Conservation (phyloP, 2,113 vertebrate species). For the Zapus hudsonius region DNA sequence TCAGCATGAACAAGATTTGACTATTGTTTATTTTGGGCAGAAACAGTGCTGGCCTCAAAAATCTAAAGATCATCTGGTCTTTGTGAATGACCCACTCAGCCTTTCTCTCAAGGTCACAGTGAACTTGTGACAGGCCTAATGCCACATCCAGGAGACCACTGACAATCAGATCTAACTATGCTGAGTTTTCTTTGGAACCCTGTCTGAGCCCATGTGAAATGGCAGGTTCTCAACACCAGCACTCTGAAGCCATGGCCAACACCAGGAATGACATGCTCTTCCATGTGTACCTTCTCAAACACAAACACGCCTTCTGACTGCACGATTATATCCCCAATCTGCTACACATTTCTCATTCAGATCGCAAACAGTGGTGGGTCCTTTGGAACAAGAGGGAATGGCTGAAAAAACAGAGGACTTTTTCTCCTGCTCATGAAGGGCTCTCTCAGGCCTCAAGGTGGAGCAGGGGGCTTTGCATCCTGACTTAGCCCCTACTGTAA, state of each 20-base stretch:
- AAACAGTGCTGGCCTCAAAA: background rate
- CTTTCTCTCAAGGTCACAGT: background rate
- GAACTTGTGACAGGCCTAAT: background rate
- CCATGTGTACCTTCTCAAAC: background rate
- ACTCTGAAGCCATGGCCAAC: background rate
- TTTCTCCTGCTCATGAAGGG: background rate
- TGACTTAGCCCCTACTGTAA: background rate
- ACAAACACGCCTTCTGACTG: background rate
- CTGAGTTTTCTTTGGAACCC: background rate
- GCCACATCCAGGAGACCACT: background rate
- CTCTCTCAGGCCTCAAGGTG: background rate
- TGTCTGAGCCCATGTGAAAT: background rate
- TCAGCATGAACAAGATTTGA: background rate
- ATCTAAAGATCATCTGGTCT: background rate
- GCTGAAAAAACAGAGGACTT: background rate
- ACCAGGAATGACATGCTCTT: background rate
- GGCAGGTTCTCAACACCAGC: background rate
- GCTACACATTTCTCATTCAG: background rate
- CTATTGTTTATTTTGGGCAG: background rate
- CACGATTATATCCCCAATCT: background rate
- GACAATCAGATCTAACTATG: background rate
- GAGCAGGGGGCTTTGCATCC: background rate
- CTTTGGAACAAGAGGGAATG: background rate
- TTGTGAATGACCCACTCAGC: background rate
- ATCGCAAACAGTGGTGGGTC: background rate